Evolutionary conservation across 2,113 vertebrate species (phyloP).

Genomic region (Gopherus flavomarginatus): DNA sequence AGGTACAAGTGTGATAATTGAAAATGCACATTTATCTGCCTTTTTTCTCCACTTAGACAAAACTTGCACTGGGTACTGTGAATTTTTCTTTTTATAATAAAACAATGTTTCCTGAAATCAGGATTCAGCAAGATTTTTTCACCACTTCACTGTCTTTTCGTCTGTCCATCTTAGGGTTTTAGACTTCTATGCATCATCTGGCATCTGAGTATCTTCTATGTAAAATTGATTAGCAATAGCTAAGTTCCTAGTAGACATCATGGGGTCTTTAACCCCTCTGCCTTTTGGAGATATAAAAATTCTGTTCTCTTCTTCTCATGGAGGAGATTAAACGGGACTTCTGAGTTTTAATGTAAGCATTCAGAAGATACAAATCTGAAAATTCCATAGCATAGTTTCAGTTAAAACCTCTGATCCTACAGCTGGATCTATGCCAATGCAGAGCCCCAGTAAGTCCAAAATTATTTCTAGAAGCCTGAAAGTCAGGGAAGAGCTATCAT

Average conservation of each 20-base stretch:
- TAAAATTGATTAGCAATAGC: background rate
- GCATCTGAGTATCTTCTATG: accelerated
- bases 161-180: background rate
- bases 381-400: background rate
- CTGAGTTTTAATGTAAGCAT: background rate
- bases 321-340: background rate
- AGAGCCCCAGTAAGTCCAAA: background rate
- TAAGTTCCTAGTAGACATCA: background rate
- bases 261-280: background rate
- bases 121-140: background rate
- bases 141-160: accelerated
- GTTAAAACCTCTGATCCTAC: background rate
- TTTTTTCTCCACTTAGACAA: background rate
- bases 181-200: accelerated
- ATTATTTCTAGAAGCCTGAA: background rate
- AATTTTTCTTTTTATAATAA: background rate
- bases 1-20: background rate
- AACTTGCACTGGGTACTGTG: background rate
- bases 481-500: background rate
- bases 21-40: accelerated
- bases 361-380: background rate
- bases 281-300: background rate
- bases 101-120: background rate
- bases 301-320: background rate
- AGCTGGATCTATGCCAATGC: background rate